A percentile compares a stretch with the other conserved stretches of the same genome.
Conservation (phyloP, 2,113 vertebrate genomes). For the Microtus richardsoni region DNA sequence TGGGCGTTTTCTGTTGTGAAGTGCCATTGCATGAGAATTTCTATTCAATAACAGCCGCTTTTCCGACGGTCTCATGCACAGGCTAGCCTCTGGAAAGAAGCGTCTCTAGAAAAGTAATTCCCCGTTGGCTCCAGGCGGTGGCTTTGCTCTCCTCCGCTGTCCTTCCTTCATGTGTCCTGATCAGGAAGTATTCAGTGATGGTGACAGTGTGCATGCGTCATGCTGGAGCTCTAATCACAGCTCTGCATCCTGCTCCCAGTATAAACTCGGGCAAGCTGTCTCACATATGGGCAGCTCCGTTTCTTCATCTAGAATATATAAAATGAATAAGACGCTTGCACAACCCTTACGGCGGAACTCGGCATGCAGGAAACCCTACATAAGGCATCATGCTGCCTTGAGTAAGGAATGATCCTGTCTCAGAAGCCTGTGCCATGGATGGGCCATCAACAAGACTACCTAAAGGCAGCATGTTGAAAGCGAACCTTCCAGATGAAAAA, state of each 20-base stretch:
- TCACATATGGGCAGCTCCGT: neutral
- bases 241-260: neutral
- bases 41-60: neutral
- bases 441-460: neutral
- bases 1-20: conserved; percentile 8
- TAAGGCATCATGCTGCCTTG: neutral
- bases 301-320: neutral
- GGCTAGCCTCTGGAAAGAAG: neutral
- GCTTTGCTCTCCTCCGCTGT: neutral
- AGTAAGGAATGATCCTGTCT: conserved; percentile 33
- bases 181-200: neutral
- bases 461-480: neutral
- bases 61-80: neutral
- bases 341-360: neutral
- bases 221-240: neutral
- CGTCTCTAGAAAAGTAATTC: neutral
- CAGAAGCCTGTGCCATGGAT: neutral
- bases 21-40: conserved; percentile 3
- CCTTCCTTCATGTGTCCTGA: neutral
- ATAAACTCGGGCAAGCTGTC: neutral
- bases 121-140: neutral
- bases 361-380: neutral
- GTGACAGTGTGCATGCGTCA: neutral
- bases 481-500: neutral
- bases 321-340: neutral